Evolutionary conservation across 2,113 vertebrate species (phyloP), one percentile per base, ranked within the genome.

Genomic region (Nematolebias whitei): DNA sequence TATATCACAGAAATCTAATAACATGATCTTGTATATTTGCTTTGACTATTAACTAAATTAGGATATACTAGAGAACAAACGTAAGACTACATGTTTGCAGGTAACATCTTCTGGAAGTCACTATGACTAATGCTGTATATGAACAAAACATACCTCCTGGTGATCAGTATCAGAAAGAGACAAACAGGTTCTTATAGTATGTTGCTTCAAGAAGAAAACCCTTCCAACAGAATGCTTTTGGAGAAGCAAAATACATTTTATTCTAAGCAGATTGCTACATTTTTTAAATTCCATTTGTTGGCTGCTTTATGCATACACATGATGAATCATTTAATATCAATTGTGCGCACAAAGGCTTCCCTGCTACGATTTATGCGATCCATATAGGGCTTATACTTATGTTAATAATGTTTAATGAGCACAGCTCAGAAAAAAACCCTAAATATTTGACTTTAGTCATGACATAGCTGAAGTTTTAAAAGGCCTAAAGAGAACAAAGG

Each of bases 121-220:
- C 20, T 32, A 22, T 53, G 57, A 71, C 35, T 55, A 54, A 55
- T n/a, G n/a, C n/a, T 20, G 38, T 14, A 19, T 23, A 24, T 32
- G 1, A 3, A 14, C 43, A 12, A 49, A 60, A 80, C 54, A 74
- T 15, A 22, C 35, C 23, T 44, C 18, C 19, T 13, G 20, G 51
- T 49, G 40, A 57, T 48, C 2, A 1, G 13, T 23, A 45, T 29
- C 7, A 29, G 18, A 50, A 48, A 18, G 2, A 11, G 15, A 38
- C 40, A 69, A 62, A 67, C 44, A 26, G 26, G 43, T 58, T 65
- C 6, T 29, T 40, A 15, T 40, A 18, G 44, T 29, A 40, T 49
- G 2, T 39, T n/a, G 12, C 24, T 41, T 24, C 5, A 22, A 29
- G 24, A 29, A 52, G 50, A 52, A 16, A 52, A 32, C 8, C 16